Evolutionary conservation across 2,888 invertebrate genomes (phyloP).

Genomic region (Trachelus iudaicus): DNA sequence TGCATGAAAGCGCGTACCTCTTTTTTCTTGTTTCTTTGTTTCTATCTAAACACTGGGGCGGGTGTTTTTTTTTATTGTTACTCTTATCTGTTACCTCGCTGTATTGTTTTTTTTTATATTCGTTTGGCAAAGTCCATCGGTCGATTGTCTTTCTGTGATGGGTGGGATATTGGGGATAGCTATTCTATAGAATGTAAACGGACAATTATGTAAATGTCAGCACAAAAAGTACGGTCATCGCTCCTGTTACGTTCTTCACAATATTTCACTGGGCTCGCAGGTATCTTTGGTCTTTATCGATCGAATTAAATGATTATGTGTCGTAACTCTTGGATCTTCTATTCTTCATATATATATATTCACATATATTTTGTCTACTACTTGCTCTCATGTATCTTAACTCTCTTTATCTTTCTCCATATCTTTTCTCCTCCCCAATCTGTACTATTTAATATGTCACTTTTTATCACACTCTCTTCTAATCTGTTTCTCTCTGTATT

Average conservation of each 20-base stretch:
- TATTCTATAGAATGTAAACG: neutral
- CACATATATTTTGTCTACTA: conserved; percentile 16
- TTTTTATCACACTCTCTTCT: neutral
- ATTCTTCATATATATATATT: conserved; percentile 14
- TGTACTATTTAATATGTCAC: neutral
- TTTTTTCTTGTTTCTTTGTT: conserved; percentile 11
- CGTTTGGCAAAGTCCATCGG: neutral
- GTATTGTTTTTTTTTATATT: conserved; percentile 4
- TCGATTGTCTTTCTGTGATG: neutral
- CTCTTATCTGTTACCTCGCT: neutral
- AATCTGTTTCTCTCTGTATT: conserved; percentile 2
- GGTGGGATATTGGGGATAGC: neutral
- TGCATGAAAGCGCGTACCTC: neutral
- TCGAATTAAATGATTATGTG: conserved; percentile 45
- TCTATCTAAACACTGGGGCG: conserved; percentile 8
- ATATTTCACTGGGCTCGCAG: conserved; percentile 61
- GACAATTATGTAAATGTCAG: neutral
- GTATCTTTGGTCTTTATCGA: conserved; percentile 56
- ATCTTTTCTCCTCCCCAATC: neutral
- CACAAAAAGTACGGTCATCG: conserved; percentile 53
- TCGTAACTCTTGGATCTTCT: conserved; percentile 36
- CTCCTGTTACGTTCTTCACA: conserved; percentile 54
- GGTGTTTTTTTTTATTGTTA: conserved; percentile 10
- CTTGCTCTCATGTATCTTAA: neutral
- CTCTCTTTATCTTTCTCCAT: neutral